Base-by-base conservation (phyloP, 2,888 invertebrate species). In the Perithous albicinctus region DNA sequence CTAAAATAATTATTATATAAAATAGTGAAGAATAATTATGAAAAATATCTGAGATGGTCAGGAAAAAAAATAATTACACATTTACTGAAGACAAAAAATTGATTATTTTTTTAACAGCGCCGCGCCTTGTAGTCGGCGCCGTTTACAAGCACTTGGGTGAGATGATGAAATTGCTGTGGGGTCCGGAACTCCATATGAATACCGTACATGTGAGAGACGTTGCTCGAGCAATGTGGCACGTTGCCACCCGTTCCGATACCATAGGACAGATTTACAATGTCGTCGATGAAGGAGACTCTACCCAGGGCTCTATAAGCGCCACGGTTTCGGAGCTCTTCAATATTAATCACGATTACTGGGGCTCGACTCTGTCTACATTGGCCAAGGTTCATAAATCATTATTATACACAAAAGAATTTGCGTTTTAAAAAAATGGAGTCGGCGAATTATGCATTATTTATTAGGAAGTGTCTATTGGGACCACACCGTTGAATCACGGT, bases 81-180 rank as follows among this genome's bases (percentile, higher is more conserved):
- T n/a, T n/a, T n/a, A n/a, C n/a, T n/a, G n/a, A n/a, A n/a, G n/a
- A n/a, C n/a, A n/a, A 46, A 18, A 46, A 2, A 15, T 46, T 46
- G 3, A 2, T 15, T 46, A 15, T 20, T 78, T 63, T 26, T 84
- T 83, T 90, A 93, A 12, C 93, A 97, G 97, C 96, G 82, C 97
- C 98, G 0, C 95, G 98, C 56, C 94, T 98, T 72, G 95, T 98
- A 41, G 96, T 97, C 88, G 98, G 97, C 78, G 97, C 96, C 46
- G 96, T 98, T 84, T 98, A 98, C 93, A 97, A 97, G 90, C 96
- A 97, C 90, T 94, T 98, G 35, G 95, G 96, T 43, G 97, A 98
- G 93, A 97, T 97, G 84, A 98, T 98, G 98, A 97, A 98, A 93
- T 94, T 98, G 41, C 94, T 98, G 23, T 98, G 98, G 98, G 97